Evolutionary conservation across 2,113 vertebrate genomes (phyloP), one percentile per base, ranked within the genome.

Genomic region (Climacteris rufus): DNA sequence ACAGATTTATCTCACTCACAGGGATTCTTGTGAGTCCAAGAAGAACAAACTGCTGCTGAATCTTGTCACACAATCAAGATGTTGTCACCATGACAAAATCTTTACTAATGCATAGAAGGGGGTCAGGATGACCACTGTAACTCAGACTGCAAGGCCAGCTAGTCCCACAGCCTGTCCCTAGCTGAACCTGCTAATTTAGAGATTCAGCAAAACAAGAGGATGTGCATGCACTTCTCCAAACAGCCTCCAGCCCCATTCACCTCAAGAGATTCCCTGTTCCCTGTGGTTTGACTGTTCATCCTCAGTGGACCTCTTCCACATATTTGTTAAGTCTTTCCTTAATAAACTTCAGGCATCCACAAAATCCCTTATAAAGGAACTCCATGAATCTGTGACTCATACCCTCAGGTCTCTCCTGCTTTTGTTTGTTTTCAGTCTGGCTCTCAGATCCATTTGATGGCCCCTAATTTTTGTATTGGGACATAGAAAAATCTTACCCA

Each of bases 201-300:
- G 44, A 39, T 28, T 37, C 70, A 72, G 27, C 37, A 64, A 60
- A 84, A 57, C 31, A 81, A 37, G 40, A 66, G 28, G 45, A 63
- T 5, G 8, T 4, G 61, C 11, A 47, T 2, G 0, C 20, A 76
- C 4, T 70, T 50, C 37, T 74, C 35, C 7, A 13, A 21, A 4
- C 27, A 72, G 27, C n/a, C 25, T 87, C 31, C 2, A 7, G 4
- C 15, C 33, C 30, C 65, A 49, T 33, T 45, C 25, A 81, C 42
- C 35, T 78, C 15, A 31, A 90, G n/a, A 15, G n/a, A 68, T 79
- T 94, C 65, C 78, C 65, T 89, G 33, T 79, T 94, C 65, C 78
- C 65, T 89, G 33, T 71, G 84, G 30, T 87, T 89, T 72, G 53
- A 25, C 40, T 53, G n/a, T 49, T 69, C 42, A 50, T 30, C 23